Percentiles rank a stretch among this genome's conserved stretches.
Evolutionary conservation across 1,140 invertebrate species (phyloP).

Genomic region (Spodoptera frugiperda): DNA sequence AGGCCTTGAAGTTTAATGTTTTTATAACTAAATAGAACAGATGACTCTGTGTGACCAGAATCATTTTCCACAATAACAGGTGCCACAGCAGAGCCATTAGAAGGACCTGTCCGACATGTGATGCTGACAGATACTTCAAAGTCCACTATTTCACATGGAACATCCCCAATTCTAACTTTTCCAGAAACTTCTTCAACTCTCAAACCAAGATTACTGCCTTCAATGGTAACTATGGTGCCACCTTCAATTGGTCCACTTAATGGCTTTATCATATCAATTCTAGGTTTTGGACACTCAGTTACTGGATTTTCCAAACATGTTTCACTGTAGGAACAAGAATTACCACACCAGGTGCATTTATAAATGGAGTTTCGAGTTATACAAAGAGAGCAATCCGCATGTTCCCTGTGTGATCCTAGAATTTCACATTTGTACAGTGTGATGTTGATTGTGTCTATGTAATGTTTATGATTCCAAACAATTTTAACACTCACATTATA

Average conservation of each 20-base stretch:
- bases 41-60: conserved; percentile 95
- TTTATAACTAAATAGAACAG: conserved; percentile 96
- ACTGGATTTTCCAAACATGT: conserved; percentile 91
- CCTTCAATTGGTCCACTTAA: conserved; percentile 97
- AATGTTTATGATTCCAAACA: conserved; percentile 97
- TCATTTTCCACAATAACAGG: conserved; percentile 96
- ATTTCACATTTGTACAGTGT: conserved; percentile 98
- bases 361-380: conserved; percentile 95
- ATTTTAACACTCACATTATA: conserved; percentile 95
- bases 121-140: conserved; percentile 97
- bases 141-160: conserved; percentile 94
- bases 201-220: conserved; percentile 97
- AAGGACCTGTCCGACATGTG: conserved; percentile 94
- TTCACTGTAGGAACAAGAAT: conserved; percentile 94
- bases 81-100: conserved; percentile 90
- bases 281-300: conserved; percentile 95
- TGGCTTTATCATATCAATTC: conserved; percentile 98
- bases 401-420: conserved; percentile 95
- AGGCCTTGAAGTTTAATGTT: conserved; percentile 93
- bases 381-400: conserved; percentile 97
- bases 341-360: conserved; percentile 96
- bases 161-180: conserved; percentile 96
- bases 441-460: conserved; percentile 95
- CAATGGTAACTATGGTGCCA: conserved; percentile 97
- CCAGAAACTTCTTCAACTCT: conserved; percentile 95